Base-by-base conservation (phyloP, 2,888 invertebrate genomes). In the Candidula unifasciata region DNA sequence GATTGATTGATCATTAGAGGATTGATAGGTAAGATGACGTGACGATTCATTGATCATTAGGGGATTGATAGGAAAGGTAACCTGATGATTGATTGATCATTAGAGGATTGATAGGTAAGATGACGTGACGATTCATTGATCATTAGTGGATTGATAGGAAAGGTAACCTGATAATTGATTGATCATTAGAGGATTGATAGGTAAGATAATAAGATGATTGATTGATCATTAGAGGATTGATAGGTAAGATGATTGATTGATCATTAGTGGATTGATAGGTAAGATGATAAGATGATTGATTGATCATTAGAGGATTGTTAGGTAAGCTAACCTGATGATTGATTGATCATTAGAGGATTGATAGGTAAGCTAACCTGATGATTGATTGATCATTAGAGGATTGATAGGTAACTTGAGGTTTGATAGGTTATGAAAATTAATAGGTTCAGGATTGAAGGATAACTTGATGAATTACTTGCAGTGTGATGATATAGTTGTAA, bases 121-220 rank as follows among this genome's bases (percentile, higher is more conserved):
- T 10, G 3, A n/a, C n/a, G n/a, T n/a, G n/a, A n/a, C 1, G 66
- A n/a, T 66, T 5, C 1, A 66, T 27, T 27, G 66, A 99, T 99
- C 83, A 99, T 99, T 84, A 99, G 99, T 87, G 99, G 99, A n/a
- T 95, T 99, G 80, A 99, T 99, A 92, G 99, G 96, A 95, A 84
- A 82, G 86, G n/a, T n/a, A n/a, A n/a, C 44, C 44, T 44, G 44
- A 10, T n/a, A 10, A 10, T 44, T 6, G 44, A 44, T 44, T 6
- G 44, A 27, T 60, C 24, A 0, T 24, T 60, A 60, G 60, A 24
- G 60, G 18, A 60, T 60, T 60, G 60, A 60, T 60, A 60, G 60
- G 18, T 60, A 16, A 18, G 6, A 24, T 18, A 18, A 8, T 18
- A 60, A 16, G 10, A 16, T 3, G n/a, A 16, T 60, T 3, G 18